These are phyloP conservation scores for Drosophila pandora DNA, from an alignment of 1,140 invertebrate genomes.

Conservation along the genomic window DNA sequence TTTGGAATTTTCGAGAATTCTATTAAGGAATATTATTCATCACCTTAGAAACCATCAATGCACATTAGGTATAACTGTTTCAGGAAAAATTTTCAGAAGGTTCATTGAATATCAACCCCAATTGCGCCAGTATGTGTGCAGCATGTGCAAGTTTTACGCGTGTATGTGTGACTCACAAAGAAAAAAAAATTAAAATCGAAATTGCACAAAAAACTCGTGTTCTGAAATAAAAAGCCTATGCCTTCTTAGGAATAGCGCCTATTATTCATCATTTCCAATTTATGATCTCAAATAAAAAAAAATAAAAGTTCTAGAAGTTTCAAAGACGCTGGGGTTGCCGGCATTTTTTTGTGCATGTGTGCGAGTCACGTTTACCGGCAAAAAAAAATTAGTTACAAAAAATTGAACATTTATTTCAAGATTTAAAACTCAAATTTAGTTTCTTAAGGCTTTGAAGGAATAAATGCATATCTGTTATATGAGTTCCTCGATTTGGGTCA, in stretches of 20 bases:
- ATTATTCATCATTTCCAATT: background rate
- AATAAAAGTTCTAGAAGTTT: constrained; percentile 7
- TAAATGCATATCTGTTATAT: constrained; percentile 29
- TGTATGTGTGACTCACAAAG: background rate
- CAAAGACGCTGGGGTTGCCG: constrained; percentile 11
- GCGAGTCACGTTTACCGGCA: background rate
- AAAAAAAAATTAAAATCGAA: background rate
- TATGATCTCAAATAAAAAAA: background rate
- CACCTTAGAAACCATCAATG: background rate
- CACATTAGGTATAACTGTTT: background rate
- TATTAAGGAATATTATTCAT: background rate
- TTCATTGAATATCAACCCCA: background rate
- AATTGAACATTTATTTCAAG: background rate
- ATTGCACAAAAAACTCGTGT: background rate
- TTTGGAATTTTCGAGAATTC: constrained; percentile 23
- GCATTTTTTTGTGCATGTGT: constrained; percentile 8
- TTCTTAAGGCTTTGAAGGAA: background rate
- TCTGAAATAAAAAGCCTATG: background rate
- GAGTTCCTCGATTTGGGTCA: constrained; percentile 60
- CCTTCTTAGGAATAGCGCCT: background rate
- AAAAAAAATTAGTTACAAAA: background rate
- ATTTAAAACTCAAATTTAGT: background rate
- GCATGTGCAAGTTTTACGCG: constrained; percentile 3
- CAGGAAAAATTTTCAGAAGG: background rate
- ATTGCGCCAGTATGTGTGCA: background rate